phyloP scores from a whole-genome alignment of 2,113 vertebrate species.

The Thryonomys swinderianus region DNA sequence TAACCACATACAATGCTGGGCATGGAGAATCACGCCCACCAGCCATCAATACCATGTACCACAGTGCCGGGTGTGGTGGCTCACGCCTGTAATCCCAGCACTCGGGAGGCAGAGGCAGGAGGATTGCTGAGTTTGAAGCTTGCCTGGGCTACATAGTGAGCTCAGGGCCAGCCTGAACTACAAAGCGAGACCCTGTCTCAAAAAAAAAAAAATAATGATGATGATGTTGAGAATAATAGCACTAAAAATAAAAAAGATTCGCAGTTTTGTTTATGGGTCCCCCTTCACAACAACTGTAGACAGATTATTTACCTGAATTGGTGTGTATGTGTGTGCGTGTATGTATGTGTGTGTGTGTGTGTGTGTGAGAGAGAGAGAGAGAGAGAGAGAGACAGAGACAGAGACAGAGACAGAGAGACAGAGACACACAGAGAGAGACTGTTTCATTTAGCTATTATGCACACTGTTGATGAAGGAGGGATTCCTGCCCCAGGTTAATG shows the following conservation, averaged over 20 bases:
- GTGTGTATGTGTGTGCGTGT: not conserved
- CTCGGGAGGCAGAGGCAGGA: too few species aligned
- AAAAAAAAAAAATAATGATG: too few species aligned
- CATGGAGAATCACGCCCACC: too few species aligned
- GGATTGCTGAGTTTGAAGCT: too few species aligned
- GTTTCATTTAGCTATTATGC: not conserved
- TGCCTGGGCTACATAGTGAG: too few species aligned
- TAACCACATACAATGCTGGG: too few species aligned
- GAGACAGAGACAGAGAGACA: not conserved
- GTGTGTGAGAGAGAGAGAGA: not conserved
- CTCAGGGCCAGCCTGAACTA: too few species aligned
- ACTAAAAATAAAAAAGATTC: not conserved
- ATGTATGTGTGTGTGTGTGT: not conserved
- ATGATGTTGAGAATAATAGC: not conserved
- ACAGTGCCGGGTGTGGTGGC: too few species aligned
- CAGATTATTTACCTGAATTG: not conserved
- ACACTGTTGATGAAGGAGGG: not conserved
- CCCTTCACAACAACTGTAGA: not conserved
- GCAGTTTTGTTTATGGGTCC: not conserved
- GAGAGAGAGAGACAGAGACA: too few species aligned
- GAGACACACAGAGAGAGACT: not conserved
- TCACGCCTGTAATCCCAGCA: too few species aligned
- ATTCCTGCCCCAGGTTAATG: not conserved
- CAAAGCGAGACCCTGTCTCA: too few species aligned
- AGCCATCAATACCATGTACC: too few species aligned